phyloP scores from a whole-genome alignment of 2,888 invertebrate species.

The Platynereis dumerilii region DNA sequence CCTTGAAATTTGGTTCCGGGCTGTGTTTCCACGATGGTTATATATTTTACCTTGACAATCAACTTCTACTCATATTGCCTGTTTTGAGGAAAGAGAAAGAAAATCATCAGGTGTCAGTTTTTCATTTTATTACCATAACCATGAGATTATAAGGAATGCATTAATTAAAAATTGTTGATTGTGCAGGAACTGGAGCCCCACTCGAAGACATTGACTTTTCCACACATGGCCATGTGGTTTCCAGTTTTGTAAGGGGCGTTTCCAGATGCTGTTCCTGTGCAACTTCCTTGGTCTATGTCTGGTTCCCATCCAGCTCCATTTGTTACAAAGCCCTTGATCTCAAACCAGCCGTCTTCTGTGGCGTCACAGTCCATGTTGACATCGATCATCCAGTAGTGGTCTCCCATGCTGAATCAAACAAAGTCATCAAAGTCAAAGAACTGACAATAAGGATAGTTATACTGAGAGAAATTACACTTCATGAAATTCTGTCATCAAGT shows the following conservation, averaged over 20 bases:
- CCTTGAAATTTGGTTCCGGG: too few species aligned
- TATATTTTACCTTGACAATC: too few species aligned
- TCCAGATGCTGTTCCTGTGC: conserved; percentile 10
- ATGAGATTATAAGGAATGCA: too few species aligned
- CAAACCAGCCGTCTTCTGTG: conserved; percentile 61
- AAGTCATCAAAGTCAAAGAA: too few species aligned
- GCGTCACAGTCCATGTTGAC: conserved; percentile 61
- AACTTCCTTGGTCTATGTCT: conserved; percentile 15
- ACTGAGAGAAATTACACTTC: too few species aligned
- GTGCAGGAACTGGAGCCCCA: conserved; percentile 11
- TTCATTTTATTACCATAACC: too few species aligned
- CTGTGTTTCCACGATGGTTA: too few species aligned
- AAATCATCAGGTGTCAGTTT: too few species aligned
- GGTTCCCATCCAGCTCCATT: conserved; percentile 23
- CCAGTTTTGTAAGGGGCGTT: conserved; percentile 25
- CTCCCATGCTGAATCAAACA: conserved; percentile 54
- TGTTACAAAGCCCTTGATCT: conserved; percentile 50
- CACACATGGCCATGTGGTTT: conserved; percentile 40
- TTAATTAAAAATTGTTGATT: conserved; percentile 13
- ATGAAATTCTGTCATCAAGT: too few species aligned
- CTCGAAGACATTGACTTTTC: conserved; percentile 30
- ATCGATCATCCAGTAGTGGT: conserved; percentile 62
- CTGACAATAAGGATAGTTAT: too few species aligned
- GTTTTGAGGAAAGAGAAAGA: too few species aligned
- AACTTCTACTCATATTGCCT: too few species aligned